These are phyloP conservation scores for Acanthurus tractus DNA, from an alignment of 2,797 vertebrate species.

Conservation along the genomic window DNA sequence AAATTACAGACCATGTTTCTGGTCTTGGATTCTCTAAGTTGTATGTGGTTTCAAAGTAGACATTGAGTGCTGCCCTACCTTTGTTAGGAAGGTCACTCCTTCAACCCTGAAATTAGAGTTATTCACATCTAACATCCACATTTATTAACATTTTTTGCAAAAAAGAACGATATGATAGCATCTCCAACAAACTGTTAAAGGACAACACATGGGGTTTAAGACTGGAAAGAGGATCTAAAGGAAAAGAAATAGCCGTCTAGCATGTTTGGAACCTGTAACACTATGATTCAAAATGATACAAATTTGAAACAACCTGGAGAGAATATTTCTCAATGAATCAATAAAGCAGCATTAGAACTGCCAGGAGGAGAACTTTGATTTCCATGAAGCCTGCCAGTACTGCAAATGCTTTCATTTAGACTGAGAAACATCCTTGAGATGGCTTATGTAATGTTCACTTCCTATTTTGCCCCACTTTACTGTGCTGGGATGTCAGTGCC, in stretches of 20 bases:
- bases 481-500: slow-evolving; percentile 90
- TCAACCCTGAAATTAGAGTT: not conserved
- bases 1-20: slow-evolving; percentile 28
- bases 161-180: not conserved
- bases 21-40: slow-evolving; percentile 3
- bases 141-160: not conserved
- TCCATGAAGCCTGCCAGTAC: not conserved
- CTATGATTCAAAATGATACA: not conserved
- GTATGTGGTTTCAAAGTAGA: slow-evolving; percentile 27
- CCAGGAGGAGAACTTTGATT: slow-evolving; percentile 9
- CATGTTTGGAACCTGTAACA: not conserved
- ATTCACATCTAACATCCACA: not conserved
- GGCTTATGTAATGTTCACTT: slow-evolving; percentile 77
- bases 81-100: not conserved
- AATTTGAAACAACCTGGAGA: not conserved
- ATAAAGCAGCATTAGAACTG: not conserved
- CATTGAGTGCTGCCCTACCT: not conserved
- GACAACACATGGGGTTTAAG: not conserved
- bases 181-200: not conserved
- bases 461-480: slow-evolving; percentile 87
- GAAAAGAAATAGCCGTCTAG: not conserved
- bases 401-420: slow-evolving; percentile 34
- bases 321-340: not conserved
- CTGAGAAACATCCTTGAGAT: slow-evolving; percentile 52
- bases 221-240: not conserved